Evolutionary conservation across 2,113 vertebrate genomes (phyloP), one percentile per base, ranked within the genome.

Genomic region (Zingel zingel): DNA sequence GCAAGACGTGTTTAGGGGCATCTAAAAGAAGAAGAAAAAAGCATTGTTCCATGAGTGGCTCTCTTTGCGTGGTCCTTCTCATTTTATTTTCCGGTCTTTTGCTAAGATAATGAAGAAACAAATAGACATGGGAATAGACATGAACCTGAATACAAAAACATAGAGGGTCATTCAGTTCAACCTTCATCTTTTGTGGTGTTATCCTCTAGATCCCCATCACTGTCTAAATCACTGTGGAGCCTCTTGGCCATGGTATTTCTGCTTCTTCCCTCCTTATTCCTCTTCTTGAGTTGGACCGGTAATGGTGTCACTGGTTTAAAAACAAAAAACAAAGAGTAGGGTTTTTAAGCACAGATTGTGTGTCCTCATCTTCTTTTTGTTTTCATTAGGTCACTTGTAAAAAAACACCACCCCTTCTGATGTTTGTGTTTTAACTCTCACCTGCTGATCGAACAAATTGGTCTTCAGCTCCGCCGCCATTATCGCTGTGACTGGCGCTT

Each of bases 211-310:
- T 99, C 96, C 67, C 97, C 97, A 27, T 97, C 96, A 54, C 95
- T 97, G 94, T 98, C 97, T 85, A 97, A 96, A 85, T 98, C 97
- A 66, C 96, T 98, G 94, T 97, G 96, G 11, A 97, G 96, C n/a
- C 96, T 96, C 82, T 98, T 98, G 88, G 95, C 95, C 92, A 96
- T 96, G 61, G 93, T 92, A n/a, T 95, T 96, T 84, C 95, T 96
- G 79, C 96, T 95, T 86, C 96, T 97, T 87, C 96, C 97, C 71
- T 95, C 96, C 81, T 96, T 96, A 12, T 95, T 82, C 87, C 86
- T 90, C 94, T 97, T 87, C 90, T 97, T 98, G 89, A 97, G 96
- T 93, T 97, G 97, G 72, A 96, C 95, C 83, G 97, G 96, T 83
- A 96, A 95, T 5, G 96, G 95, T 94, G 97, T 98, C 75, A 96